phyloP scores from a whole-genome alignment of 2,113 vertebrate species.

The Chelonoidis abingdonii region DNA sequence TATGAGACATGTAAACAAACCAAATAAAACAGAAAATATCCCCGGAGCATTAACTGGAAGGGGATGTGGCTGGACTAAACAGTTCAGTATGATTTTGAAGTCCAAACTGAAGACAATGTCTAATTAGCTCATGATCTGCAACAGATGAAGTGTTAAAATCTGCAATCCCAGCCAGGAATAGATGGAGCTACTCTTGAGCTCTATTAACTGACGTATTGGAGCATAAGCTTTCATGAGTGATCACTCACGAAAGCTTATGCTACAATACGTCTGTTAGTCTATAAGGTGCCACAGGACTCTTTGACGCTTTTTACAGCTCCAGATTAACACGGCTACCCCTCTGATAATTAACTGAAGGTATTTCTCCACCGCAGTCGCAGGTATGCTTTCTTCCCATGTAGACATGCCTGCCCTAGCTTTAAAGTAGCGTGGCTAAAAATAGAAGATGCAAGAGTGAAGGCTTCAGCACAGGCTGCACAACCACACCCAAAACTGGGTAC shows the following conservation, averaged over 20 bases:
- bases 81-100: not conserved
- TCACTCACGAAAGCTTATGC: too few relatives aligned
- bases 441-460: not conserved
- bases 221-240: too few relatives aligned
- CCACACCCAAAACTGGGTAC: not conserved
- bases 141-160: not conserved
- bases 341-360: not conserved
- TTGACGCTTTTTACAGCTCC: too few relatives aligned
- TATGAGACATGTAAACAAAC: not conserved
- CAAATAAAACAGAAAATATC: not conserved
- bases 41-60: not conserved
- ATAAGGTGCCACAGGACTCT: too few relatives aligned
- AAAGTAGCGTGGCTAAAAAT: not conserved
- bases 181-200: not conserved
- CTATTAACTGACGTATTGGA: not conserved
- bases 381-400: not conserved
- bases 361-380: not conserved
- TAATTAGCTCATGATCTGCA: not conserved
- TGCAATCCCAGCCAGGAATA: fast-evolving
- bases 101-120: fast-evolving
- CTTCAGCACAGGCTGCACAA: not conserved
- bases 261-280: too few relatives aligned
- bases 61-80: not conserved
- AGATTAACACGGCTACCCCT: too few relatives aligned
- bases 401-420: not conserved